phyloP scores from a whole-genome alignment of 2,113 vertebrate species.

The Heloderma charlesbogerti region DNA sequence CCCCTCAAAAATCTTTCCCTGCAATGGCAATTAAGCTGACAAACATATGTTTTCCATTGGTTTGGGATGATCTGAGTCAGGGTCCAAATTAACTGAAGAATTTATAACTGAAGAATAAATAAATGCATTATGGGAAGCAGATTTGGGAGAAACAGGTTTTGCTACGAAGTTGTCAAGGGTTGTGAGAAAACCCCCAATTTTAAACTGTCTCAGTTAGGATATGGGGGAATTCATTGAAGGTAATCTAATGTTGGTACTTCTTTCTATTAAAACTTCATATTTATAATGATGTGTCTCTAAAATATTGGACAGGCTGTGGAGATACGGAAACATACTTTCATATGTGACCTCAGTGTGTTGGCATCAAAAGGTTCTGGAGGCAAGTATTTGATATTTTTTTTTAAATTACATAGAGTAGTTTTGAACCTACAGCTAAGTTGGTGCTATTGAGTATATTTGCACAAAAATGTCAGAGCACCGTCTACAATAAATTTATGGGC shows the following conservation, averaged over 20 bases:
- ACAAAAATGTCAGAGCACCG: background rate
- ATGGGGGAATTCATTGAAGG: background rate
- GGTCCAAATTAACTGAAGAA: too few relatives aligned
- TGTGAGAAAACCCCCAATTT: background rate
- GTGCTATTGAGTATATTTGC: background rate
- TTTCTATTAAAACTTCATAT: background rate
- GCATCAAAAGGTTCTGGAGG: background rate
- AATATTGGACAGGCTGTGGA: background rate
- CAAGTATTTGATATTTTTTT: background rate
- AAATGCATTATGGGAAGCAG: background rate
- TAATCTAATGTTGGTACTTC: background rate
- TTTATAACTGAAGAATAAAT: too few relatives aligned
- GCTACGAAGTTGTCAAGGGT: background rate
- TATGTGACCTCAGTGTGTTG: background rate
- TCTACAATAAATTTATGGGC: background rate
- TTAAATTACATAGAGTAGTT: background rate
- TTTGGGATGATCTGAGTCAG: too few relatives aligned
- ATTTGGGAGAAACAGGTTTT: background rate
- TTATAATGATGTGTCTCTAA: background rate
- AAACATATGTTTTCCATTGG: too few relatives aligned
- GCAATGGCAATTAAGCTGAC: too few relatives aligned
- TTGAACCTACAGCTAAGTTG: background rate
- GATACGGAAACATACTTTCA: too few relatives aligned
- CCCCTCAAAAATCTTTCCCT: too few relatives aligned
- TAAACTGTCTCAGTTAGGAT: background rate